Percentiles rank a stretch among this genome's conserved stretches.
phyloP scores from a whole-genome alignment of 2,113 vertebrate genomes.

The Lepus timidus region DNA sequence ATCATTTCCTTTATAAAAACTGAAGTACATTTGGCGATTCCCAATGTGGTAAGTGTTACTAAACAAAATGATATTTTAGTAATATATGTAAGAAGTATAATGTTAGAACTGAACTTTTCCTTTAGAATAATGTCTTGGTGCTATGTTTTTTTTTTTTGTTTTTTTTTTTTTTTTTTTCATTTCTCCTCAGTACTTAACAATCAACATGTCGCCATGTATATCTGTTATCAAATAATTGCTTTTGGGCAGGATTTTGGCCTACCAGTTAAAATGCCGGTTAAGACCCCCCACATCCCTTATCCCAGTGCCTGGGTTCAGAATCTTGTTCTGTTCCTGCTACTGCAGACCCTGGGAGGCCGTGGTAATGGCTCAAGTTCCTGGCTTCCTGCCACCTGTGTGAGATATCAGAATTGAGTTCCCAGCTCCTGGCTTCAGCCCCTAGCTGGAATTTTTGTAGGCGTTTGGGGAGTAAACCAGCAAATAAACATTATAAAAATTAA shows the following conservation, averaged over 20 bases:
- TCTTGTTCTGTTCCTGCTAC: no score
- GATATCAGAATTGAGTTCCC: no score
- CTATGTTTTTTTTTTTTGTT: conserved; percentile 12
- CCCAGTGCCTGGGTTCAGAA: no score
- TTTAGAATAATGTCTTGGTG: neutral
- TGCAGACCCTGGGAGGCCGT: no score
- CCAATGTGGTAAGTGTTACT: conserved; percentile 88
- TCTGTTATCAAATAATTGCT: conserved; percentile 5
- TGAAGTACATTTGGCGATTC: conserved; percentile 89
- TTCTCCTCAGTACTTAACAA: neutral
- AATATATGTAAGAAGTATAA: neutral
- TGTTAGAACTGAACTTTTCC: neutral
- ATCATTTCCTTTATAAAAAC: conserved; percentile 87
- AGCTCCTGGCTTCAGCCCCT: no score
- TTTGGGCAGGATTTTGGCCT: neutral
- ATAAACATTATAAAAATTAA: neutral
- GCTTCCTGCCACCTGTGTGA: no score
- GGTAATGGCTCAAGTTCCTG: no score
- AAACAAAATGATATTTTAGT: neutral
- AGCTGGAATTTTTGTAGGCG: no score
- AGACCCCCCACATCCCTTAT: no score
- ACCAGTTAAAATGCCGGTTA: no score
- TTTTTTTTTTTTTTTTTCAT: conserved; percentile 18
- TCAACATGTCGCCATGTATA: neutral
- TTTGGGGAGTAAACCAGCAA: neutral